These are phyloP conservation scores for Dasypogon diadema DNA, from an alignment of 2,888 invertebrate genomes.

Conservation along the genomic window DNA sequence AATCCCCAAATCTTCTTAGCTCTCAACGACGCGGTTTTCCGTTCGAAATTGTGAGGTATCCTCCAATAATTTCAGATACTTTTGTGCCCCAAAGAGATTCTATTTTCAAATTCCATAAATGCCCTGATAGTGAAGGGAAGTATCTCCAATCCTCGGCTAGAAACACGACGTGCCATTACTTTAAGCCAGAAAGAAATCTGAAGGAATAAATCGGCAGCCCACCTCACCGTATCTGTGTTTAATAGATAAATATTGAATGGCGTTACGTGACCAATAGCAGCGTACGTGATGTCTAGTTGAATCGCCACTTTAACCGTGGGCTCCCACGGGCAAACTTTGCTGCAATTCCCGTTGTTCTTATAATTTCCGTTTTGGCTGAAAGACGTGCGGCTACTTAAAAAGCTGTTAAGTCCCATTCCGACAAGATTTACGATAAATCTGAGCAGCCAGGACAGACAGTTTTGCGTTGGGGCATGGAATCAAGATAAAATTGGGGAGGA, in stretches of 20 bases:
- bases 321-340: background rate
- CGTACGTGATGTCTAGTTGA: slow-evolving; percentile 23
- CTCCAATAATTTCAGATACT: too few relatives aligned
- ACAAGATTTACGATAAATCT: slow-evolving; percentile 19
- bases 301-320: slow-evolving; percentile 3
- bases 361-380: slow-evolving; percentile 16
- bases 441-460: background rate
- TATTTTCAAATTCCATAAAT: too few relatives aligned
- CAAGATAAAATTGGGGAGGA: background rate
- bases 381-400: slow-evolving; percentile 30
- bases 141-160: too few relatives aligned
- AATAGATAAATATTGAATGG: slow-evolving; percentile 46
- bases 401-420: slow-evolving; percentile 28
- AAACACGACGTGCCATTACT: too few relatives aligned
- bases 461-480: background rate
- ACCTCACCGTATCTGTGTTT: slow-evolving; percentile 40
- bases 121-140: too few relatives aligned
- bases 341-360: slow-evolving; percentile 24
- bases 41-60: too few relatives aligned
- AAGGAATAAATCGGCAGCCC: too few relatives aligned
- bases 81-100: too few relatives aligned
- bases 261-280: slow-evolving; percentile 33
- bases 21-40: too few relatives aligned
- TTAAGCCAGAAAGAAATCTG: too few relatives aligned
- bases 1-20: too few relatives aligned